phyloP scores from a whole-genome alignment of 53 echinoderm and acorn worm genomes.

The Paracentrotus lividus region DNA sequence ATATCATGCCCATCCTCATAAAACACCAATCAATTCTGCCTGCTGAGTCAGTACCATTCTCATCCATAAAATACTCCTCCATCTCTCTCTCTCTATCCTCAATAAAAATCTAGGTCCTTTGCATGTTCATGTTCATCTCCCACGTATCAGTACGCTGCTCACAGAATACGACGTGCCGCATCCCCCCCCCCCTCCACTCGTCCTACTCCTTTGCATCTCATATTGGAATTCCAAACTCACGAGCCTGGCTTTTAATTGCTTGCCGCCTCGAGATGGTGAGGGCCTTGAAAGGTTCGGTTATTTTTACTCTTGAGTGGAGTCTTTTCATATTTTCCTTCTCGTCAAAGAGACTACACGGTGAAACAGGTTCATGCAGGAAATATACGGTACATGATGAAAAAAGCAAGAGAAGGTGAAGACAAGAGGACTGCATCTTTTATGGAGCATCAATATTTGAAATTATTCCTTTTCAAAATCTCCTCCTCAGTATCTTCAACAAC shows the following conservation, averaged over 20 bases:
- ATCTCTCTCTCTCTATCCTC: neutral
- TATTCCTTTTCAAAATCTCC: neutral
- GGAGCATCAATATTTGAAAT: constrained; percentile 3
- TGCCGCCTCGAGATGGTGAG: constrained; percentile 51
- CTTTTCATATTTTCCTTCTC: constrained; percentile 34
- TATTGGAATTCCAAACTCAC: constrained; percentile 60
- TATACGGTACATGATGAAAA: neutral
- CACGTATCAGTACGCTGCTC: neutral
- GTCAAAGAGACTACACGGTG: neutral
- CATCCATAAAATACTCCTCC: constrained; percentile 18
- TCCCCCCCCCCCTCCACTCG: neutral
- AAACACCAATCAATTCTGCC: constrained; percentile 39
- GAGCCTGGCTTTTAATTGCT: constrained; percentile 45
- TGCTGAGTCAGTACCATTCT: constrained; percentile 6
- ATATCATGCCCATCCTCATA: constrained; percentile 46
- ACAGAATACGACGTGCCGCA: neutral
- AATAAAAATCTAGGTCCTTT: constrained; percentile 53
- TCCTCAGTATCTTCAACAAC: neutral
- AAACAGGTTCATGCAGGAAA: neutral
- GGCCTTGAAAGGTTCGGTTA: constrained; percentile 59
- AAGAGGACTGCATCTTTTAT: constrained; percentile 3
- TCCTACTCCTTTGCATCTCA: neutral
- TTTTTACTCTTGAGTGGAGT: constrained; percentile 44
- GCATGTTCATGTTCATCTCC: constrained; percentile 35
- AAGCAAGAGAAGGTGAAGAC: neutral